Percentiles rank a stretch among this genome's conserved stretches.
Evolutionary conservation across 2,888 invertebrate genomes (phyloP).

Genomic region (Drosophila helvetica): DNA sequence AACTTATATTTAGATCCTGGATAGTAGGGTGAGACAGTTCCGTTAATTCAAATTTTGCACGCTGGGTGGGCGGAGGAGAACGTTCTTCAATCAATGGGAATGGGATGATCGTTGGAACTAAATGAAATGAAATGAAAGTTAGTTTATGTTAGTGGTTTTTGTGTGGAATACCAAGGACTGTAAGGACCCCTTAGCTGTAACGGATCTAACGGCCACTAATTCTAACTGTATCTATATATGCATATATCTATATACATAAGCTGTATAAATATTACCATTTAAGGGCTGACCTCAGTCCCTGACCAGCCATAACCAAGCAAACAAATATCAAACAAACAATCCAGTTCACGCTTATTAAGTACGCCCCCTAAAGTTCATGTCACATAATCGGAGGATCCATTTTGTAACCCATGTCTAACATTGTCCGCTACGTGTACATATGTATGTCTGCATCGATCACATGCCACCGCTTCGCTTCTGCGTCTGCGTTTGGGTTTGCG

Average conservation of each 20-base stretch:
- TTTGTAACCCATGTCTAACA: constrained; percentile 62
- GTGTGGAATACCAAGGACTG: constrained; percentile 9
- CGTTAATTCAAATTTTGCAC: constrained; percentile 30
- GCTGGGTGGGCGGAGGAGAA: background rate
- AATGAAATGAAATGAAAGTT: background rate
- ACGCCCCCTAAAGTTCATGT: constrained; percentile 43
- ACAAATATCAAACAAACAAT: constrained; percentile 8
- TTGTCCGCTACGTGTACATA: constrained; percentile 59
- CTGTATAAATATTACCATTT: constrained; percentile 21
- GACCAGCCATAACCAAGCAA: constrained; percentile 21
- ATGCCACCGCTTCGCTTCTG: constrained; percentile 33
- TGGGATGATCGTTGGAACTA: background rate
- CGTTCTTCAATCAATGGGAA: background rate
- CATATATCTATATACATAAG: constrained; percentile 5
- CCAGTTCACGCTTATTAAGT: constrained; percentile 53
- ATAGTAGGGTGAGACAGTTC: constrained; percentile 14
- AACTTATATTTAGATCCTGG: background rate
- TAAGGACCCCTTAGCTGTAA: background rate
- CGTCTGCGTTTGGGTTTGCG: constrained; percentile 29
- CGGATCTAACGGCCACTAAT: constrained; percentile 26
- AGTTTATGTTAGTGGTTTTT: constrained; percentile 23
- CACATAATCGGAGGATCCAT: constrained; percentile 40
- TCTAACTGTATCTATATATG: constrained; percentile 37
- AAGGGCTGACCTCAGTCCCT: constrained; percentile 11
- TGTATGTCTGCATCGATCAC: constrained; percentile 28